These are phyloP conservation scores for Apamea monoglypha DNA, from an alignment of 2,888 invertebrate species.

Conservation along the genomic window DNA sequence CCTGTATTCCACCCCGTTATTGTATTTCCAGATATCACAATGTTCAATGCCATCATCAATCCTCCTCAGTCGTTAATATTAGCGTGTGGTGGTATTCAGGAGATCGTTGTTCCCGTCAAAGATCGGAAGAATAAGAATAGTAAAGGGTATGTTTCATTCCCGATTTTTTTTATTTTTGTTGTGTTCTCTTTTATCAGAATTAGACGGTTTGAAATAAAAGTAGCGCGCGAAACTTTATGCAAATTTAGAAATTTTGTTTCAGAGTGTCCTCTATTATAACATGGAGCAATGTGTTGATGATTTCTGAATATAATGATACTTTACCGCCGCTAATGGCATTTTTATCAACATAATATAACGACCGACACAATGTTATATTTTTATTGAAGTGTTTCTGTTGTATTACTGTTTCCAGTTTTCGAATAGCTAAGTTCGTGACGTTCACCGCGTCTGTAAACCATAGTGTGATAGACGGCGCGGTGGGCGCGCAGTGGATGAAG, in stretches of 20 bases:
- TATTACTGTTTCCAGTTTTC: conserved; percentile 90
- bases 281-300: background rate
- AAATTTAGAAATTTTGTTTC: background rate
- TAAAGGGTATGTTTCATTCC: conserved; percentile 1
- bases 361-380: background rate
- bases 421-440: conserved; percentile 93
- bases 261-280: too few relatives aligned
- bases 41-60: conserved; percentile 98
- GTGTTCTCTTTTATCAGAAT: background rate
- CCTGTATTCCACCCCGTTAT: background rate
- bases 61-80: conserved; percentile 98
- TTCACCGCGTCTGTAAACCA: conserved; percentile 99
- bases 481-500: conserved; percentile 98
- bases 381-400: conserved; percentile 7
- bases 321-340: background rate
- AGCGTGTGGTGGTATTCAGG: conserved; percentile 96
- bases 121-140: background rate
- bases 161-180: background rate
- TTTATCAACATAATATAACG: background rate
- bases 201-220: background rate
- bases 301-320: background rate
- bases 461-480: conserved; percentile 99
- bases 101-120: conserved; percentile 93
- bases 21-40: conserved; percentile 92
- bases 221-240: background rate